A percentile compares a stretch with the other conserved stretches of the same genome.
Evolutionary conservation across 2,113 vertebrate species (phyloP).

Genomic region (Ariopsis seemanni): DNA sequence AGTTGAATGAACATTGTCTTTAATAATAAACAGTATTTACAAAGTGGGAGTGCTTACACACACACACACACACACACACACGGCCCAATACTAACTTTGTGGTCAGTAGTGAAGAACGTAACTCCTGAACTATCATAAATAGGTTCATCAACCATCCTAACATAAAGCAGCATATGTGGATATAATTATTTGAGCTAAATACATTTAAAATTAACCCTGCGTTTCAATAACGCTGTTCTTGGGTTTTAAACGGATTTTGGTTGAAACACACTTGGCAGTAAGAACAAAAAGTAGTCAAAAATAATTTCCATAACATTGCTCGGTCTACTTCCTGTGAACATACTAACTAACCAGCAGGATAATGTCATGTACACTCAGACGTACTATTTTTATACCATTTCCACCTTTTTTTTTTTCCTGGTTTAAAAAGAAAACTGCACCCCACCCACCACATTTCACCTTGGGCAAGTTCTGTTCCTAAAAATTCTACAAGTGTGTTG

Average conservation of each 20-base stretch:
- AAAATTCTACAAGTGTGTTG: neutral
- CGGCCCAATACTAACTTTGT: conserved; percentile 16
- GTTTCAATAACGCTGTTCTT: neutral
- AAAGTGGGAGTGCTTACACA: conserved; percentile 55
- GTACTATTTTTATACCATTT: neutral
- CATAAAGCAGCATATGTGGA: neutral
- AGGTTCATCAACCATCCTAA: neutral
- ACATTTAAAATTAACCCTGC: neutral
- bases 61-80: neutral
- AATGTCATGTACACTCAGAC: neutral
- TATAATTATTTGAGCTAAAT: neutral
- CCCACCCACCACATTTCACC: neutral
- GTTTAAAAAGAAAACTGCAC: neutral
- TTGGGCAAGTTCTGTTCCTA: neutral
- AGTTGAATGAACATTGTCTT: neutral
- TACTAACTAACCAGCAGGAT: neutral
- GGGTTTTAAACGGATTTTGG: neutral
- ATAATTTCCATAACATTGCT: neutral
- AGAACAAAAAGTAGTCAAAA: neutral
- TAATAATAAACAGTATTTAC: conserved; percentile 71
- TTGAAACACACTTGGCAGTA: neutral
- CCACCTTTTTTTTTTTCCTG: neutral
- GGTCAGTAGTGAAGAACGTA: conserved; percentile 22
- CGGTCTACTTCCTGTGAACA: neutral
- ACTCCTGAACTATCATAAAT: conserved; percentile 27